Evolutionary conservation across 1,140 invertebrate genomes (phyloP).

Genomic region (Nebria ingens): DNA sequence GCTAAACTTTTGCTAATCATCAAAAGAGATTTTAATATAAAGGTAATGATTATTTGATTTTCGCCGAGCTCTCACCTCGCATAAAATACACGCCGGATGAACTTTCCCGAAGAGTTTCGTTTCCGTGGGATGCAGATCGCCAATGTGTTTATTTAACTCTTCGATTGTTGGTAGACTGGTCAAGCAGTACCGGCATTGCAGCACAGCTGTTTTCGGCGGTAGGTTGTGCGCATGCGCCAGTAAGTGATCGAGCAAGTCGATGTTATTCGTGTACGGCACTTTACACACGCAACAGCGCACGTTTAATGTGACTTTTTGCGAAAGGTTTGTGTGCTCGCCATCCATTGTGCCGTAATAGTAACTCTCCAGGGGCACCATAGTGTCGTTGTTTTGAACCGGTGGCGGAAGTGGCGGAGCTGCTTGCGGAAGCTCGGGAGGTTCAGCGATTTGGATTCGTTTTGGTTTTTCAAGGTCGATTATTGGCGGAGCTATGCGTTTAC

Average conservation of each 20-base stretch:
- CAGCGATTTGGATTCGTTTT: background rate
- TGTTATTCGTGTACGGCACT: conserved; percentile 45
- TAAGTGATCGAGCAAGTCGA: conserved; percentile 57
- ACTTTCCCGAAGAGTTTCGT: conserved; percentile 40
- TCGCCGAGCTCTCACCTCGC: conserved; percentile 64
- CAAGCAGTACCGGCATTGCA: conserved; percentile 47
- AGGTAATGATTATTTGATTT: too few species aligned
- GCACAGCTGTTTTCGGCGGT: conserved; percentile 26
- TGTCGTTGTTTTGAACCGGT: conserved; percentile 16
- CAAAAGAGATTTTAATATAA: too few species aligned
- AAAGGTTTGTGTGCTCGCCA: conserved; percentile 21
- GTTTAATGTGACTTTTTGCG: conserved; percentile 19
- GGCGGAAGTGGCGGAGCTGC: background rate
- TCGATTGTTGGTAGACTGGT: conserved; percentile 37
- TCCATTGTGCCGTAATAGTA: conserved; percentile 49
- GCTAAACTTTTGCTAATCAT: conserved; percentile 48
- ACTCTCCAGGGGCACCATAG: conserved; percentile 38
- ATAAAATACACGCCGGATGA: conserved; percentile 43
- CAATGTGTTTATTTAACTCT: conserved; percentile 41
- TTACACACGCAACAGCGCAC: conserved; percentile 26
- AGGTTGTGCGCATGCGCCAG: conserved; percentile 49
- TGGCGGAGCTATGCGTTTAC: conserved; percentile 2
- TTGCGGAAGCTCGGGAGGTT: background rate
- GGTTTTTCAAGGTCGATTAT: conserved; percentile 6
- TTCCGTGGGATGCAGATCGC: conserved; percentile 44